Conservation (phyloP, 2,113 vertebrate genomes). For the Zapornia atra region DNA sequence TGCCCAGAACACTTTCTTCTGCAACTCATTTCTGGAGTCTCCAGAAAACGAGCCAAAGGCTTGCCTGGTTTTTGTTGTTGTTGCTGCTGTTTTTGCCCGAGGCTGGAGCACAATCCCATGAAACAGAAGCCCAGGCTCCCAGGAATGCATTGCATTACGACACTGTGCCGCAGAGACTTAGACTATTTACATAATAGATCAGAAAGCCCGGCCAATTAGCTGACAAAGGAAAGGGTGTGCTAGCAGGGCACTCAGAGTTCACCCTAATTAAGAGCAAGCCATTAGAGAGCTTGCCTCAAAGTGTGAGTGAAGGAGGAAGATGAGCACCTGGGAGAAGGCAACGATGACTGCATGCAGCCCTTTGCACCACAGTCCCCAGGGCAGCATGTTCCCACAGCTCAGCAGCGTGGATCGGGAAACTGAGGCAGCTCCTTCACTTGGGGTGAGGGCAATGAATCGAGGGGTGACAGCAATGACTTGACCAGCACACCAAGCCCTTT, state of each 20-base stretch:
- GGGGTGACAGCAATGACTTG: not conserved
- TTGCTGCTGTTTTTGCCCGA: not conserved
- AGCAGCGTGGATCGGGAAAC: not conserved
- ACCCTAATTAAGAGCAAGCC: slow-evolving; percentile 26
- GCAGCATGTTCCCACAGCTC: not conserved
- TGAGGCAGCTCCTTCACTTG: not conserved
- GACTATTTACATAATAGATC: slow-evolving; percentile 58
- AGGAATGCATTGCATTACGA: slow-evolving; percentile 31
- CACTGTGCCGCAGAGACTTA: slow-evolving; percentile 30
- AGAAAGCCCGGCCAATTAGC: slow-evolving; percentile 57
- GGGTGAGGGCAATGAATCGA: not conserved
- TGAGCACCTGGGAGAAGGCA: not conserved
- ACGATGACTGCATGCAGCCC: not conserved
- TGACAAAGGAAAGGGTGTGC: slow-evolving; percentile 43
- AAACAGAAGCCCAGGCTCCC: slow-evolving; percentile 46
- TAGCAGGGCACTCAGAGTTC: slow-evolving; percentile 54
- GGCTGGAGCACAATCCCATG: slow-evolving; percentile 27
- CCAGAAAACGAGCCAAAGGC: not conserved
- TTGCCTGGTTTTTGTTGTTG: not conserved
- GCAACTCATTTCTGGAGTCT: not conserved
- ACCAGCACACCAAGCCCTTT: not conserved
- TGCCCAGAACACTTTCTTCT: slow-evolving; percentile 61
- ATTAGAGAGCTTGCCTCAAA: not conserved
- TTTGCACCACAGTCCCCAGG: not conserved
- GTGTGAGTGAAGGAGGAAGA: not conserved